Conservation (phyloP, 2,797 vertebrate species). For the Clarias laeviceps region DNA sequence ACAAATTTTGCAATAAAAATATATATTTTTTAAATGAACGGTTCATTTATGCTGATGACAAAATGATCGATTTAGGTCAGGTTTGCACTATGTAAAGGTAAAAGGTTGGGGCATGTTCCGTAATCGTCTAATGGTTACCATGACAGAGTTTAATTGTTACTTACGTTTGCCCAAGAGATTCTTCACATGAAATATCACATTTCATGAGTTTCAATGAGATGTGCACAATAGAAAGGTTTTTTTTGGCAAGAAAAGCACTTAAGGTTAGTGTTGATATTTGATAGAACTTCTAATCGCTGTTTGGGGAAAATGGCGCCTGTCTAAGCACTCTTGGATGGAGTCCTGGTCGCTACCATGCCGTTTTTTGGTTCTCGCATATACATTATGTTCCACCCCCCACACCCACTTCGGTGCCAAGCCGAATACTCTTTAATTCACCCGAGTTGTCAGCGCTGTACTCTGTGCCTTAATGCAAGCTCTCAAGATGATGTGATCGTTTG, state of each 20-base stretch:
- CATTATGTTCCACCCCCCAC: neutral
- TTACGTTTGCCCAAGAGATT: slow-evolving; percentile 29
- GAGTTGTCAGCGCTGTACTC: slow-evolving; percentile 64
- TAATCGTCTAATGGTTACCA: slow-evolving; percentile 74
- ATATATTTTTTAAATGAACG: neutral
- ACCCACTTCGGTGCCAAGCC: slow-evolving; percentile 36
- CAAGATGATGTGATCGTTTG: slow-evolving; percentile 66
- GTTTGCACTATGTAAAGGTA: slow-evolving; percentile 23
- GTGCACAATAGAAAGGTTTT: slow-evolving; percentile 57
- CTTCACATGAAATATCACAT: slow-evolving; percentile 62
- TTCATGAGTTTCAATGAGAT: slow-evolving; percentile 58
- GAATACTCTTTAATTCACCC: slow-evolving; percentile 59
- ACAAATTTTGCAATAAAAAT: neutral
- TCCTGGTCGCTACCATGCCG: slow-evolving; percentile 45
- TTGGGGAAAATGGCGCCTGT: slow-evolving; percentile 70
- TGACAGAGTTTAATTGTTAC: slow-evolving; percentile 55
- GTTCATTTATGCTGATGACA: slow-evolving; percentile 41
- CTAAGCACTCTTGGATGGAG: slow-evolving; percentile 55
- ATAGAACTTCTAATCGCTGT: slow-evolving; percentile 74
- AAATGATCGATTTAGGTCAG: slow-evolving; percentile 32
- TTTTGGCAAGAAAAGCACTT: slow-evolving; percentile 61
- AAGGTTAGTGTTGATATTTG: slow-evolving; percentile 66
- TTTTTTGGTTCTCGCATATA: slow-evolving; percentile 34
- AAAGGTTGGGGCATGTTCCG: slow-evolving; percentile 57
- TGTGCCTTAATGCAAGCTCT: slow-evolving; percentile 52